Evolutionary conservation across 1,140 invertebrate species (phyloP).

Genomic region (Drosophila nigromelanica): DNA sequence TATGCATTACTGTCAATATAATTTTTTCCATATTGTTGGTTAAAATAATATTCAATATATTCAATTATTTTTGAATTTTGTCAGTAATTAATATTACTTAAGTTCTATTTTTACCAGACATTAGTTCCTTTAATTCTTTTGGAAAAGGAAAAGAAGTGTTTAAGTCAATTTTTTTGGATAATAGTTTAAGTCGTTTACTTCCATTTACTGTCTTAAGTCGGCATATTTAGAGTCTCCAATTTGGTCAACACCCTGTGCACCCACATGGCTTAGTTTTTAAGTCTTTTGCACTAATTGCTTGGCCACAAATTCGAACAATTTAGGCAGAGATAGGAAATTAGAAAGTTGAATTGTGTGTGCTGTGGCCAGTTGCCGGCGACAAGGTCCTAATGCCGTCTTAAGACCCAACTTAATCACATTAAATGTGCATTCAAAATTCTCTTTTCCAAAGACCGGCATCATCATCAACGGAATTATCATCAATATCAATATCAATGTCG

Average conservation of each 20-base stretch:
- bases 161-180: too few relatives aligned
- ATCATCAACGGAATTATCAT: background rate
- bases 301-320: slow-evolving; percentile 42
- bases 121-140: too few relatives aligned
- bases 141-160: too few relatives aligned
- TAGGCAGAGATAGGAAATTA: slow-evolving; percentile 47
- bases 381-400: slow-evolving; percentile 25
- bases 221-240: too few relatives aligned
- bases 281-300: slow-evolving; percentile 26
- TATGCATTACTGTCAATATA: too few relatives aligned
- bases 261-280: background rate
- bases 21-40: too few relatives aligned
- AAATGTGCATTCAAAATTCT: slow-evolving; percentile 70
- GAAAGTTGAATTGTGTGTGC: slow-evolving; percentile 15
- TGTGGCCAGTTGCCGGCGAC: background rate
- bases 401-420: slow-evolving; percentile 69
- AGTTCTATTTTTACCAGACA: too few relatives aligned
- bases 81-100: too few relatives aligned
- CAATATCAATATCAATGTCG: slow-evolving; percentile 21
- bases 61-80: too few relatives aligned
- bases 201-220: too few relatives aligned
- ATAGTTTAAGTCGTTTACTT: too few relatives aligned
- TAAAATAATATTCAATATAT: too few relatives aligned
- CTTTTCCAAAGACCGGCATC: slow-evolving; percentile 44
- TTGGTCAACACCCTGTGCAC: background rate